Percentiles rank a stretch among this genome's conserved stretches.
Conservation (phyloP, 2,113 vertebrate genomes). For the Perca flavescens region DNA sequence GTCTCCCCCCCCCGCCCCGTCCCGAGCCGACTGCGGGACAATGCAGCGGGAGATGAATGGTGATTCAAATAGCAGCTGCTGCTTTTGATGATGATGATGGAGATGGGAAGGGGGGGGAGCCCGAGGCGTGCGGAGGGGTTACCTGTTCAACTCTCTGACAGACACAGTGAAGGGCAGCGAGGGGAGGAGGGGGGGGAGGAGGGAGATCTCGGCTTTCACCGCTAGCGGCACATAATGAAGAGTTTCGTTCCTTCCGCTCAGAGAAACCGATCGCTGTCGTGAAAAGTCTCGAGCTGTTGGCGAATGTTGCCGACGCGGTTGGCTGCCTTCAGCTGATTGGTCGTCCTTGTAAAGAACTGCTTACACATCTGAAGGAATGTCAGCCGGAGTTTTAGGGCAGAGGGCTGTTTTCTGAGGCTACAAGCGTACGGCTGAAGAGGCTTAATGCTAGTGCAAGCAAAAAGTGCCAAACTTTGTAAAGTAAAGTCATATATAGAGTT, state of each 20-base stretch:
- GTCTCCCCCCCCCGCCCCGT: constrained; percentile 28
- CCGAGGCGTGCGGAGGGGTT: constrained; percentile 15
- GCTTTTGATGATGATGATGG: constrained; percentile 55
- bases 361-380: neutral
- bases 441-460: no score
- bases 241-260: constrained; percentile 34
- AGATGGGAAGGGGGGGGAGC: neutral
- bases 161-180: neutral
- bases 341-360: neutral
- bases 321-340: neutral
- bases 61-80: constrained; percentile 68
- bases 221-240: constrained; percentile 20
- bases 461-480: neutral
- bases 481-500: neutral
- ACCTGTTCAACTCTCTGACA: constrained; percentile 54
- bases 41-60: constrained; percentile 56
- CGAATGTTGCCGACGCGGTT: neutral
- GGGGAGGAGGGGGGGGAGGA: neutral
- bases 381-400: neutral
- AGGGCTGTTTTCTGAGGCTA: no score
- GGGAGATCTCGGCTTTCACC: constrained; percentile 24
- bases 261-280: constrained; percentile 4
- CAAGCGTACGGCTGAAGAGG: no score
- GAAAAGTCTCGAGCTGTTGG: neutral
- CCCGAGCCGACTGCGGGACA: constrained; percentile 51